Conservation (phyloP, 2,888 invertebrate species). For the Achlya flavicornis region DNA sequence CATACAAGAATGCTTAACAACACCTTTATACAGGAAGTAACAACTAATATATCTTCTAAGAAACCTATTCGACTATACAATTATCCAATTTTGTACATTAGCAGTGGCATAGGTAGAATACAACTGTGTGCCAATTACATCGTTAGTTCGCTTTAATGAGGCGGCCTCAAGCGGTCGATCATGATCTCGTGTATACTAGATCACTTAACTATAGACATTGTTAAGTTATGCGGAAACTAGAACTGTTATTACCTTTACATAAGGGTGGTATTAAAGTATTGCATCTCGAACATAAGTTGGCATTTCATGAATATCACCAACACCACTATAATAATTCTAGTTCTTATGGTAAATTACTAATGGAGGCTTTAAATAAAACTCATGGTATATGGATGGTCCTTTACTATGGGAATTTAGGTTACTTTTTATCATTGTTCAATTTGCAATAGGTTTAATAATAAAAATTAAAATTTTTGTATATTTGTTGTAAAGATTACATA, state of each 20-base stretch:
- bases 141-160: conserved; percentile 73
- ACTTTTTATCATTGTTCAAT: background rate
- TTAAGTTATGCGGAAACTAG: conserved; percentile 19
- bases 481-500: too few species aligned
- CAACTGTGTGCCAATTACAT: conserved; percentile 65
- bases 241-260: conserved; percentile 23
- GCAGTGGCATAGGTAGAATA: conserved; percentile 37
- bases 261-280: conserved; percentile 17
- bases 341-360: conserved; percentile 35
- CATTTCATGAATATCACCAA: background rate
- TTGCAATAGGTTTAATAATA: too few species aligned
- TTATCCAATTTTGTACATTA: conserved; percentile 51
- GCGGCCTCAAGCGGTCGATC: conserved; percentile 54
- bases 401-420: background rate
- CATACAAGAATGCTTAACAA: background rate
- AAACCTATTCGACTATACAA: conserved; percentile 34
- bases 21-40: background rate
- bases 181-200: conserved; percentile 48
- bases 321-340: conserved; percentile 28
- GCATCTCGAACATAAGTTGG: conserved; percentile 10
- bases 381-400: background rate
- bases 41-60: background rate
- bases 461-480: too few species aligned
- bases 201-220: conserved; percentile 37
- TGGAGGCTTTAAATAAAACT: conserved; percentile 18